Base-by-base conservation (phyloP, 2,113 vertebrate species). In the Centropristis striata region DNA sequence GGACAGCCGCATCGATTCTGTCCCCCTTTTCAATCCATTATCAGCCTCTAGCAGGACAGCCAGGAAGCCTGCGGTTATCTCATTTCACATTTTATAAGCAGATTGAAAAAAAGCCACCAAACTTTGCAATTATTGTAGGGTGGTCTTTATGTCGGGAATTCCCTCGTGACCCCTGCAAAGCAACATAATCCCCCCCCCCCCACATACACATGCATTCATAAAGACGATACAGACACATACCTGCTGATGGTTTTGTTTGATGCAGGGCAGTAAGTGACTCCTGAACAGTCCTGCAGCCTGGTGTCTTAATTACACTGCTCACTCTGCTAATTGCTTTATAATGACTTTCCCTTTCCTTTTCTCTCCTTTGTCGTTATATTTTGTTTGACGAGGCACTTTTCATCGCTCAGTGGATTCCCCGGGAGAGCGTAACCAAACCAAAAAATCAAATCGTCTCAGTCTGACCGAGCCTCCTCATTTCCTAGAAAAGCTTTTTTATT, bases 1-100 rank as follows among this genome's bases (percentile, higher is more conserved):
- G 87, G 84, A 81, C 72, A 65, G 71, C 55, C 71, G 1, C 84
- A 92, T 92, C 1, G 90, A 93, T 92, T 81, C 66, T 68, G 72
- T 78, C 71, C 84, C 72, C 60, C 44, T 75, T 57, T 82, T 82
- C 53, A 70, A 86, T 75, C 90, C 90, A 92, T 91, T 92, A 90
- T 71, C 84, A 75, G 74, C 64, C 59, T 72, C 50, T 71, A 8
- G 76, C 78, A 53, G 81, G 50, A 69, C 78, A 80, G 89, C 59
- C 72, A 73, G 82, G 81, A 90, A 87, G 81, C 75, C 75, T 82
- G 86, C 21, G 87, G 88, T 90, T 87, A 89, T 91, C 68, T 46
- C 61, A 78, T 86, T 89, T 73, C 57, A 46, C 75, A 42, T 86
- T 84, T 85, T 69, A 78, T 81, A 63, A 77, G 73, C 59, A 75